Evolutionary conservation across 1,140 invertebrate genomes (phyloP).

Genomic region (Acromyrmex charruanus): DNA sequence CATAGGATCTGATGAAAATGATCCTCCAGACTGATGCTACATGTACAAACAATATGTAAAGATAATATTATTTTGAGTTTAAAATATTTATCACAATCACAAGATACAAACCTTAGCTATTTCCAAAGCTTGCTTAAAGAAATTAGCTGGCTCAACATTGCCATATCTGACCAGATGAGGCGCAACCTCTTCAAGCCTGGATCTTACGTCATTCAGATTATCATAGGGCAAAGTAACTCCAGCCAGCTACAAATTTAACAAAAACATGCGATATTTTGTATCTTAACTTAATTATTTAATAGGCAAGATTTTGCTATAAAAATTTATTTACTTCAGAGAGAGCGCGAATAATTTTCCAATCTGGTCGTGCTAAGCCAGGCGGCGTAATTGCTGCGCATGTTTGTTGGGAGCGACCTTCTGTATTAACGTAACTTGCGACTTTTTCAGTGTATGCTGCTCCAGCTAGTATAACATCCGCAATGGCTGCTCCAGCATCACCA

Average conservation of each 20-base stretch:
- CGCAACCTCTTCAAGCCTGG: conserved; percentile 93
- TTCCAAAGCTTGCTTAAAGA: conserved; percentile 91
- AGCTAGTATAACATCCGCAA: conserved; percentile 97
- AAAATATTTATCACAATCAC: background rate
- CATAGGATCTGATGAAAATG: conserved; percentile 89
- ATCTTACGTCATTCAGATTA: conserved; percentile 93
- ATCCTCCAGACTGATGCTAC: conserved; percentile 87
- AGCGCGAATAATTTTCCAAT: conserved; percentile 99
- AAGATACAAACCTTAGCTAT: conserved; percentile 88
- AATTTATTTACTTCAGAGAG: conserved; percentile 90
- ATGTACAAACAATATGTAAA: conserved; percentile 69
- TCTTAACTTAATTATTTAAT: background rate
- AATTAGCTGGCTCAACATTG: conserved; percentile 94
- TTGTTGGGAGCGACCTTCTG: conserved; percentile 98
- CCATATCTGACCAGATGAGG: conserved; percentile 96
- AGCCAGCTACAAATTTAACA: conserved; percentile 90
- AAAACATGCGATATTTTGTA: conserved; percentile 22
- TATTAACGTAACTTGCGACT: conserved; percentile 98
- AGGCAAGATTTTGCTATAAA: background rate
- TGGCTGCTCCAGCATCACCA: conserved; percentile 96
- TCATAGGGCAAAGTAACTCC: conserved; percentile 96
- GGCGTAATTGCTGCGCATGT: conserved; percentile 96
- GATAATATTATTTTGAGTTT: conserved; percentile 5
- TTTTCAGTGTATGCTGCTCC: conserved; percentile 99
- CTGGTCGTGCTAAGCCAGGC: conserved; percentile 97